Conservation (phyloP, 2,888 invertebrate genomes). For the Parochlus steinenii region DNA sequence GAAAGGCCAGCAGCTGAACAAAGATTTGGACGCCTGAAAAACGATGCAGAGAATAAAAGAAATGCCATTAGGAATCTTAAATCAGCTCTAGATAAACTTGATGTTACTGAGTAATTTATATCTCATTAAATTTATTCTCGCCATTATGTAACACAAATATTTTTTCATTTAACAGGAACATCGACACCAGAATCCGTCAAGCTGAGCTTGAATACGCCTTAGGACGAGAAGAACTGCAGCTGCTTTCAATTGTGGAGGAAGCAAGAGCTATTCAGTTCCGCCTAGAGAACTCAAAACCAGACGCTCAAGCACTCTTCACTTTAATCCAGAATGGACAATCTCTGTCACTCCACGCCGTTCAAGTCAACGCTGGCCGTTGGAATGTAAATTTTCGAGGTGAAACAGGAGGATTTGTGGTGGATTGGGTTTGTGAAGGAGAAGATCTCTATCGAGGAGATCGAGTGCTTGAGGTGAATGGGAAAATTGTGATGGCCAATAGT, state of each 20-base stretch:
- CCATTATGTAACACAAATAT: not conserved
- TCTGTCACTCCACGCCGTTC: constrained; percentile 41
- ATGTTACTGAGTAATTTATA: constrained; percentile 70
- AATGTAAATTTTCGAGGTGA: constrained; percentile 52
- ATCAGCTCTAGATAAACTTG: constrained; percentile 61
- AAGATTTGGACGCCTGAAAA: constrained; percentile 38
- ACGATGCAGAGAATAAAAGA: constrained; percentile 61
- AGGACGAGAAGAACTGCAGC: constrained; percentile 74
- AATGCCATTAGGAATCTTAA: constrained; percentile 67
- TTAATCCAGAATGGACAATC: constrained; percentile 1
- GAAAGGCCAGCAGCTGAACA: constrained; percentile 40
- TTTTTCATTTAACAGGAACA: constrained; percentile 44
- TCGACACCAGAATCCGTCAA: constrained; percentile 76
- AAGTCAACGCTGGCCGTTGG: constrained; percentile 52
- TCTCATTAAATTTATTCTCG: constrained; percentile 5
- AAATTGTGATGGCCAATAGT: constrained; percentile 47
- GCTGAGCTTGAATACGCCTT: constrained; percentile 80
- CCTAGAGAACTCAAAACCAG: constrained; percentile 48
- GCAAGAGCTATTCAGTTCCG: constrained; percentile 60
- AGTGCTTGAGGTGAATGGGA: constrained; percentile 67
- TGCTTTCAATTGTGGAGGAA: constrained; percentile 70
- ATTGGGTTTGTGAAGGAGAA: constrained; percentile 68
- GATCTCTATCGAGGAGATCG: constrained; percentile 57
- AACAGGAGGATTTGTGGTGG: constrained; percentile 49
- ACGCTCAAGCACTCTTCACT: constrained; percentile 36